These are phyloP conservation scores for Brachionus paranguensis DNA, from an alignment of 1,140 invertebrate species.

Conservation along the genomic window DNA sequence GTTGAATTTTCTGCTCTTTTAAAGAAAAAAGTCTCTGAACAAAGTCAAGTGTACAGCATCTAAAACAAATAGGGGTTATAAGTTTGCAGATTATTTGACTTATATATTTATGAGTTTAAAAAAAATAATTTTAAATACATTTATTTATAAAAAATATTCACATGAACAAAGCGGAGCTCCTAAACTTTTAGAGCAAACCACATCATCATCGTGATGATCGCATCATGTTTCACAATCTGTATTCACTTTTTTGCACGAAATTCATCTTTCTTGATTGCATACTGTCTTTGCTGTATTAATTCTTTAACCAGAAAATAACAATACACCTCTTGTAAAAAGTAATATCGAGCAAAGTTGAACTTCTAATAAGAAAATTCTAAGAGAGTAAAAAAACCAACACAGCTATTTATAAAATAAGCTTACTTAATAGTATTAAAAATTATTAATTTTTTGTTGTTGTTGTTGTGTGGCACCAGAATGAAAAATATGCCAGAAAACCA, in stretches of 20 bases:
- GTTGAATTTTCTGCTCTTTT: neutral
- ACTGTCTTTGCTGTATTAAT: neutral
- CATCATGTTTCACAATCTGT: neutral
- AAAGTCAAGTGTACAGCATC: neutral
- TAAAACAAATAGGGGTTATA: neutral
- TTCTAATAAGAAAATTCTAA: neutral
- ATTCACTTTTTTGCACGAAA: neutral
- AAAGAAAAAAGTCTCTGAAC: neutral
- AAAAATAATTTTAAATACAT: neutral
- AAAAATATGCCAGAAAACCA: conserved; percentile 18
- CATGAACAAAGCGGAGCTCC: neutral
- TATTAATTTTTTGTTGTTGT: neutral
- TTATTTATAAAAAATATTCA: neutral
- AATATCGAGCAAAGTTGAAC: neutral
- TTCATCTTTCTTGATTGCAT: neutral
- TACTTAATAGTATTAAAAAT: neutral
- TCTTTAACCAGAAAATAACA: neutral
- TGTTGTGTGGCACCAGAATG: neutral
- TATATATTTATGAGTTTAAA: neutral
- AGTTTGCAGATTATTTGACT: neutral
- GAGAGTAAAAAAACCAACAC: neutral
- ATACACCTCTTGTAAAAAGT: neutral
- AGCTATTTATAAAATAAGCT: neutral
- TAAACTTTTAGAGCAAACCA: neutral
- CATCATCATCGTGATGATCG: neutral